Evolutionary conservation across 2,888 invertebrate species (phyloP), one percentile per base, ranked within the genome.

Genomic region (Leucophenga maculata): DNA sequence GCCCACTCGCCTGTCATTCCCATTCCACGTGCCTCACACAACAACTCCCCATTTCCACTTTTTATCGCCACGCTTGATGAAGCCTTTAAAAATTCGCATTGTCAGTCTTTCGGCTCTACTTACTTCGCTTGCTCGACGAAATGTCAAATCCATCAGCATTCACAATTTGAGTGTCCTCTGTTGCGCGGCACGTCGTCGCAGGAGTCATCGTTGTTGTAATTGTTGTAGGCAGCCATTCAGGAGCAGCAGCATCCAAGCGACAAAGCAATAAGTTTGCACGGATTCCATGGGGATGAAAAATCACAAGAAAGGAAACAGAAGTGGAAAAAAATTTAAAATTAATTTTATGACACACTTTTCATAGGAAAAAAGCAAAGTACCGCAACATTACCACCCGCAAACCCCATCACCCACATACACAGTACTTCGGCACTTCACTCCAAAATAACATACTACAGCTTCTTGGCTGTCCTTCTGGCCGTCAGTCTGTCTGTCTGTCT

Each of bases 141-240:
- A 84, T 78, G 78, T 88, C 88, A 77, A 86, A 87, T 77, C 85
- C 86, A 78, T 88, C 88, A 72, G 87, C 78, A 75, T 82, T 86
- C 77, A 88, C 85, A 77, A 88, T 87, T 83, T 88, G 88, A 73
- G 87, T 87, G 73, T 88, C 88, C 82, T 88, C 87, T 88, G 77
- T 73, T 64, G 46, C 32, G 59, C 59, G 59, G 39, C 39, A 39
- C 39, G 8, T 39, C 11, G 39, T 39, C 39, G 11, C 39, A 39
- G 39, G 39, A 39, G 39, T 39, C 39, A 39, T 77, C 64, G 72
- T 72, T 55, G 73, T 69, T 75, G 73, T 77, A 77, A 76, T 67
- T 66, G 71, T 74, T 39, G 72, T 72, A 72, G 75, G 66, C 60
- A 62, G 57, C 67, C 57, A 46, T 55, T 52, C 62, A 72, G 72